Conservation (phyloP, 2,797 vertebrate genomes). For the Erpetoichthys calabaricus region DNA sequence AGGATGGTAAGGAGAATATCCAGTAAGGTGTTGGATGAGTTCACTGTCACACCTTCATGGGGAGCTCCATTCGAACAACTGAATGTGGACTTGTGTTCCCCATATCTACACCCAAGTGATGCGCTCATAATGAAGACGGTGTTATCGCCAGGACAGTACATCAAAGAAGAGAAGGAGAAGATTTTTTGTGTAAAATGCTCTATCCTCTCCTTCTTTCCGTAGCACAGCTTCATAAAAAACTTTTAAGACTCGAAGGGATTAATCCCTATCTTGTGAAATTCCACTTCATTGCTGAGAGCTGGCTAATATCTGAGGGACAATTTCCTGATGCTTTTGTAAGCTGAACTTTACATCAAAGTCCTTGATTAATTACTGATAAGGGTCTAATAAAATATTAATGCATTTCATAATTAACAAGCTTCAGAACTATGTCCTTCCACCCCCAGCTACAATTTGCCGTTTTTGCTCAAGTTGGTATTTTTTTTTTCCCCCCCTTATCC, state of each 20-base stretch:
- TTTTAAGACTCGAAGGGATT: conserved; percentile 23
- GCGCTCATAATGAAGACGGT: no score
- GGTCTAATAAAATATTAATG: conserved; percentile 72
- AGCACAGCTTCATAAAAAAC: conserved; percentile 17
- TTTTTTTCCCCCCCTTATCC: conserved; percentile 31
- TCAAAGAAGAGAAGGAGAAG: no score
- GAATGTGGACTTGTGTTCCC: no score
- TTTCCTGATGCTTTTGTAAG: conserved; percentile 52
- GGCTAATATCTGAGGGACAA: conserved; percentile 29
- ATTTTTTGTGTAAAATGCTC: no score
- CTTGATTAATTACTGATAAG: conserved; percentile 78
- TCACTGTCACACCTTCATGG: no score
- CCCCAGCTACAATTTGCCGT: conserved; percentile 53
- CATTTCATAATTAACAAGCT: conserved; percentile 64
- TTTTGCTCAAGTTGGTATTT: conserved; percentile 34
- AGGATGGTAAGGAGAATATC: no score
- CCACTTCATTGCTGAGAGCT: conserved; percentile 25
- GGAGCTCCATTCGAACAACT: no score
- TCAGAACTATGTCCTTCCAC: conserved; percentile 35
- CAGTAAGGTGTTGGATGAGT: no score
- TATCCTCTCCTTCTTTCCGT: no score
- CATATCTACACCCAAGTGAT: no score
- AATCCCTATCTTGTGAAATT: conserved; percentile 20
- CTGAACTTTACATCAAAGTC: conserved; percentile 74
- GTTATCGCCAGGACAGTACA: no score